phyloP scores from a whole-genome alignment of 2,888 invertebrate species.

The Rhabditoides inermis region DNA sequence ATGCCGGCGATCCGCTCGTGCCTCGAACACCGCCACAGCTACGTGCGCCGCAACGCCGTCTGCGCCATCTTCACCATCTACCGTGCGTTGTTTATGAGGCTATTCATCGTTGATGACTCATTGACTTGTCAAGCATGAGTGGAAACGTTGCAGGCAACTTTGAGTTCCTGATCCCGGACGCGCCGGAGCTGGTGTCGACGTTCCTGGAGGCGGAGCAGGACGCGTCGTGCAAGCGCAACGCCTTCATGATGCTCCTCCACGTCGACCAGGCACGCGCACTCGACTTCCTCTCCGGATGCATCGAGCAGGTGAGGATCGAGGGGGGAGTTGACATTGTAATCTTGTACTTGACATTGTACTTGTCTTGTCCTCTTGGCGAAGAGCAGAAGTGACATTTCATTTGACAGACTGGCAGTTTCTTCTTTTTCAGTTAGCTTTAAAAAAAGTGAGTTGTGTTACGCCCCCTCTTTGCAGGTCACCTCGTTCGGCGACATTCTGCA shows the following conservation, averaged over 20 bases:
- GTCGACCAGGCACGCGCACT: slow-evolving; percentile 76
- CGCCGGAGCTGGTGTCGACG: slow-evolving; percentile 86
- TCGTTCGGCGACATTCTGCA: slow-evolving; percentile 94
- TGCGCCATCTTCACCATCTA: slow-evolving; percentile 97
- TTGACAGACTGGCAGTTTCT: no score
- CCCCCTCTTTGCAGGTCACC: slow-evolving; percentile 63
- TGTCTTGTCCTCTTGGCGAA: no score
- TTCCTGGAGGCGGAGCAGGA: slow-evolving; percentile 94
- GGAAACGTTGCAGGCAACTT: slow-evolving; percentile 70
- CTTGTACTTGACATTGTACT: no score
- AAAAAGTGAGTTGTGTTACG: no score
- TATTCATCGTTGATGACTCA: no score
- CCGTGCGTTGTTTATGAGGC: slow-evolving; percentile 58
- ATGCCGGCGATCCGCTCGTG: slow-evolving; percentile 78
- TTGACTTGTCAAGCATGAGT: slow-evolving; percentile 37
- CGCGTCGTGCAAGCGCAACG: slow-evolving; percentile 97
- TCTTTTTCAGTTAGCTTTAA: no score
- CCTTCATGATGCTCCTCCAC: slow-evolving; percentile 94
- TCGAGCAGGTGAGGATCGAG: no score
- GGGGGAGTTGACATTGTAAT: no score
- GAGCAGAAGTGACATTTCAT: no score
- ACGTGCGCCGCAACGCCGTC: slow-evolving; percentile 95
- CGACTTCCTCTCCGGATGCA: slow-evolving; percentile 79
- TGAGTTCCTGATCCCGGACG: slow-evolving; percentile 95
- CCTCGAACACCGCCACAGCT: slow-evolving; percentile 87